Conservation (phyloP, 2,888 invertebrate genomes). For the Xylocampa areola region DNA sequence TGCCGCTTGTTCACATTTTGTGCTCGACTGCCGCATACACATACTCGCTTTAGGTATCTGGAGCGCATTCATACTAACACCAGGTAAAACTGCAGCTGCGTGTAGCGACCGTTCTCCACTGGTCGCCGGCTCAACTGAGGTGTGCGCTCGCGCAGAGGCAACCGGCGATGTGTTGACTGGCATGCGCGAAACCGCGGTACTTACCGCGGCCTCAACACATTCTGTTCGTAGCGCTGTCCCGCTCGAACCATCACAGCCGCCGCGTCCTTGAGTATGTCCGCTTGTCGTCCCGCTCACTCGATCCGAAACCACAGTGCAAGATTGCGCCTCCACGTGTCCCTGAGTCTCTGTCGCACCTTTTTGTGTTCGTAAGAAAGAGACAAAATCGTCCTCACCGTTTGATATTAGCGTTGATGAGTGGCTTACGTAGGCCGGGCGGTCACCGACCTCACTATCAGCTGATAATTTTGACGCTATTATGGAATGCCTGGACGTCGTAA, state of each 20-base stretch:
- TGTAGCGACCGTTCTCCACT: neutral
- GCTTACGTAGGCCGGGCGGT: neutral
- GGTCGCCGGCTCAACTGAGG: too few species aligned
- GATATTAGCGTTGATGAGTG: neutral
- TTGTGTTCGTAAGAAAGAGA: neutral
- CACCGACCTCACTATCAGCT: slow-evolving; percentile 3
- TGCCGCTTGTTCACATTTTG: slow-evolving; percentile 1
- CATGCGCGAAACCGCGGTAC: neutral
- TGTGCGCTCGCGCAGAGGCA: neutral
- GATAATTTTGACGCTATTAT: slow-evolving; percentile 3
- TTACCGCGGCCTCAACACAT: neutral
- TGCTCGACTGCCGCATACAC: neutral
- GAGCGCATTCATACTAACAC: neutral
- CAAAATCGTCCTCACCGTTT: neutral
- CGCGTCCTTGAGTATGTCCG: neutral
- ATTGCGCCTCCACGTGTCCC: slow-evolving; percentile 3
- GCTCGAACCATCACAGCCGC: neutral
- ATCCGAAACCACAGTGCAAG: neutral
- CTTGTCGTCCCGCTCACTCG: neutral
- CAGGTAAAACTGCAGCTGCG: neutral
- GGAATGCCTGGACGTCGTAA: too few species aligned
- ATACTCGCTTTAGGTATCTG: neutral
- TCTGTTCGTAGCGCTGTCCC: neutral
- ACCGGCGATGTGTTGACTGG: neutral
- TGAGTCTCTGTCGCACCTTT: slow-evolving; percentile 3